Evolutionary conservation across 2,888 invertebrate genomes (phyloP), one percentile per base, ranked within the genome.

Genomic region (Poecilus cupreus): DNA sequence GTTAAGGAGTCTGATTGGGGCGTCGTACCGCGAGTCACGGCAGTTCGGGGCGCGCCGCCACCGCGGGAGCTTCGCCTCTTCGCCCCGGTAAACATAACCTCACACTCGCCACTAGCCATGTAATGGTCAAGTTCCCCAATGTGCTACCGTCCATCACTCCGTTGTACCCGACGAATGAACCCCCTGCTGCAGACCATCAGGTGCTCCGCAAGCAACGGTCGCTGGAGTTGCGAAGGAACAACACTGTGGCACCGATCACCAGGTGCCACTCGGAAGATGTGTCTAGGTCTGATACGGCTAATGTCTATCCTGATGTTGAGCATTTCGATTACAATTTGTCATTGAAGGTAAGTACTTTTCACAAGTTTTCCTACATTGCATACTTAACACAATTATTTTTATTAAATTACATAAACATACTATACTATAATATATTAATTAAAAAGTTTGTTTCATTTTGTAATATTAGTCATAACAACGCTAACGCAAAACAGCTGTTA

Each of bases 101-200:
- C 6, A 10, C 16, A 60, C 20, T 13, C 39, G 64, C 49, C 39
- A 32, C 26, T 70, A 83, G 79, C n/a, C 60, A 60, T 60, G 60
- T 60, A 74, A 84, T 84, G 83, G 84, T 81, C 74, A 82, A 81
- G 60, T 85, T 84, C 82, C 85, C 85, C 32, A 77, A 79, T 78
- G 82, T 80, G 72, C 76, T 81, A 43, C 82, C 82, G 10, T 81
- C 80, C 70, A 84, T 84, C 24, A 82, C 70, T 20, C 83, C 84
- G n/a, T 80, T 85, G 32, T 85, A 85, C 60, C 18, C 32, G n/a
- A 13, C 51, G 20, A 46, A 4, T 43, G 54, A 49, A n/a, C n/a
- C 43, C 18, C 11, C 60, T n/a, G 37, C 26, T 4, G 32, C 22
- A 5, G 24, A 46, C n/a, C 78, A 49, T 16, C 79, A 32, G 6